Evolutionary conservation across 2,888 invertebrate species (phyloP), one percentile per base, ranked within the genome.

Genomic region (Trilocha varians): DNA sequence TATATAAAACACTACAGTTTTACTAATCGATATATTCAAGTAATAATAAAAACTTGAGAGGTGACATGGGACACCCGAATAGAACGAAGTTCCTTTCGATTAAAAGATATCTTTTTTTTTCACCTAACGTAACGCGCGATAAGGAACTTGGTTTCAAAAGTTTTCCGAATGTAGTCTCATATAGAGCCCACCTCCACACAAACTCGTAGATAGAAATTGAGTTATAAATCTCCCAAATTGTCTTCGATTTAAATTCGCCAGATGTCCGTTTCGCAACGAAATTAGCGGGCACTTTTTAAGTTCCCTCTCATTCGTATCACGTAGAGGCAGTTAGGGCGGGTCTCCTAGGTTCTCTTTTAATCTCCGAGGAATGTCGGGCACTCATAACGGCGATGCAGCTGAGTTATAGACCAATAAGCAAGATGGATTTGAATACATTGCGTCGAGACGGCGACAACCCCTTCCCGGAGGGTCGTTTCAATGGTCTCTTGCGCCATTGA

Each of bases 391-490:
- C 66, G 59, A 60, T 61, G 57, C 62, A 65, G 62, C 67, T 69
- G 70, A 78, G 67, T 80, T 76, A 83, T 80, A 66, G 66, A 60
- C 68, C 70, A 74, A 80, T 82, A 82, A 82, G 76, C 66, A 65
- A 56, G 63, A 49, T 52, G 66, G 65, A 73, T 76, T 74, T 77
- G 71, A 78, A 78, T 80, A 67, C 52, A 51, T 54, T 54, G 62
- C 67, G 70, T 53, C 73, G 59, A 52, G 64, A 64, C 65, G 70
- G 63, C 70, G 65, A 45, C 67, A 52, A 59, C 59, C 60, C 62
- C 54, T 61, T 61, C 32, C 40, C 16, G 15, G 32, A 36, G 9
- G n/a, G 11, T 15, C n/a, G n/a, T n/a, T n/a, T n/a, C n/a, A n/a
- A n/a, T n/a, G n/a, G n/a, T n/a, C n/a, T n/a, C n/a, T n/a, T n/a